A percentile compares a stretch with the other conserved stretches of the same genome.
Conservation (phyloP, 2,888 invertebrate genomes). For the Iphiclides podalirius region DNA sequence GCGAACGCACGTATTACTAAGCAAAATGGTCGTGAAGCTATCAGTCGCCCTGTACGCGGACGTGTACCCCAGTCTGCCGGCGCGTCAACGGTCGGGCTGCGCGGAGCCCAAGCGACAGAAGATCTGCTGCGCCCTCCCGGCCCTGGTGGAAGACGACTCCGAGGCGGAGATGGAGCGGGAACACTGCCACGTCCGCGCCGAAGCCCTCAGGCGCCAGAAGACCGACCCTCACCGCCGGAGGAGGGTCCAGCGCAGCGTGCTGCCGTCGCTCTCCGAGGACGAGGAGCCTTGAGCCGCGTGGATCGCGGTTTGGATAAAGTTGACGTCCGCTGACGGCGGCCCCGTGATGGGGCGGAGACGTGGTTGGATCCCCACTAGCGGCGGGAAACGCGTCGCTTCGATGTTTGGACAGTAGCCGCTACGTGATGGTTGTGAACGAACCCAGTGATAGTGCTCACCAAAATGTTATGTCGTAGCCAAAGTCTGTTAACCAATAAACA, state of each 20-base stretch:
- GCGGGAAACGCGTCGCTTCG: conserved; percentile 1
- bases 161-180: conserved; percentile 36
- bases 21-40: conserved; percentile 41
- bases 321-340: conserved; percentile 45
- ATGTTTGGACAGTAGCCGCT: conserved; percentile 6
- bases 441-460: conserved; percentile 32
- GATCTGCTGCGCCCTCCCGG: conserved; percentile 33
- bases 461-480: conserved; percentile 29
- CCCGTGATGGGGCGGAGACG: conserved; percentile 11
- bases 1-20: too few species aligned
- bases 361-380: neutral
- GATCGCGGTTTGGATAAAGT: conserved; percentile 51
- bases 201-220: conserved; percentile 64
- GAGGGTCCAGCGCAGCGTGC: conserved; percentile 59
- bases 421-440: conserved; percentile 6
- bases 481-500: conserved; percentile 27
- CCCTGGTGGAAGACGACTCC: conserved; percentile 39
- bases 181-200: conserved; percentile 52
- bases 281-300: conserved; percentile 61
- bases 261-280: conserved; percentile 71
- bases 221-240: conserved; percentile 66
- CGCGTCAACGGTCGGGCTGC: conserved; percentile 36
- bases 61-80: conserved; percentile 36
- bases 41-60: conserved; percentile 38
- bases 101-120: conserved; percentile 34